A percentile compares a stretch with the other conserved stretches of the same genome.
These are phyloP conservation scores for Chrysocyon brachyurus DNA, from an alignment of 2,797 vertebrate species.

Conservation along the genomic window DNA sequence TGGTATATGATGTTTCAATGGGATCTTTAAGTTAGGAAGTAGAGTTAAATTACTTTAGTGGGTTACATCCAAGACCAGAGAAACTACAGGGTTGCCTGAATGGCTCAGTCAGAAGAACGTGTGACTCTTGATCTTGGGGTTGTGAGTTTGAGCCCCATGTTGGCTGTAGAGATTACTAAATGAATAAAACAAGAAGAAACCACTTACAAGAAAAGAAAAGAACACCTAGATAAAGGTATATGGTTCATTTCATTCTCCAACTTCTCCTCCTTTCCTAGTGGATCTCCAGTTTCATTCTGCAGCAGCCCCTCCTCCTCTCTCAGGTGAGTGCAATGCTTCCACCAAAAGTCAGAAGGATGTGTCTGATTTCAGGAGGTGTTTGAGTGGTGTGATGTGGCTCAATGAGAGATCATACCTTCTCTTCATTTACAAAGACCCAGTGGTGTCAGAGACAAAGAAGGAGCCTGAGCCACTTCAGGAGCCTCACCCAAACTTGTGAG, in stretches of 20 bases:
- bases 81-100: not conserved
- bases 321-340: not conserved
- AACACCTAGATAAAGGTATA: not conserved
- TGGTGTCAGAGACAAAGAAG: not conserved
- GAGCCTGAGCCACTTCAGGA: not conserved
- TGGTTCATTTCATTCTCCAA: not conserved
- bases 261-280: not conserved
- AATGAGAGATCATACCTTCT: not conserved
- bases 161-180: not conserved
- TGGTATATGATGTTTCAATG: not conserved
- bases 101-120: not conserved
- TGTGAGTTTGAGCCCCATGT: not conserved
- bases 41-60: not conserved
- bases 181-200: not conserved
- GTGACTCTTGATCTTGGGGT: not conserved
- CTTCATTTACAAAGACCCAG: not conserved
- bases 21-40: not conserved
- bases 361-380: not conserved
- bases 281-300: not conserved
- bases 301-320: not conserved
- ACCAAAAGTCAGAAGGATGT: not conserved
- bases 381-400: not conserved
- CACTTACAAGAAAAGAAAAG: not conserved
- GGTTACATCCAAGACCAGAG: not conserved
- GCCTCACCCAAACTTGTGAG: not conserved